A percentile compares a stretch with the other conserved stretches of the same genome.
These are phyloP conservation scores for Morpho helenor DNA, from an alignment of 2,888 invertebrate species.

Conservation along the genomic window DNA sequence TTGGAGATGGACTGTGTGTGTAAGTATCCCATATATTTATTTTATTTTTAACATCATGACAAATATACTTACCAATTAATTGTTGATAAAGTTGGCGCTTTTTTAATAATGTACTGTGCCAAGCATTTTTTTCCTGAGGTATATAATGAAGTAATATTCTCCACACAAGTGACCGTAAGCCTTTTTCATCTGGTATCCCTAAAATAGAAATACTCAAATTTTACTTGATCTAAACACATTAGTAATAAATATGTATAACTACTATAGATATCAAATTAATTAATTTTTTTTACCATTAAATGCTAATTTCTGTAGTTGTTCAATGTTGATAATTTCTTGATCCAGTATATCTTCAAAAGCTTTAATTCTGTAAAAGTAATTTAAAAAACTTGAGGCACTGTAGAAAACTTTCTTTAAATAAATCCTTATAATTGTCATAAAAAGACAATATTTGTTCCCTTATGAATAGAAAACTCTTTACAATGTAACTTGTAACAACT, in stretches of 20 bases:
- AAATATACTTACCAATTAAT: constrained; percentile 83
- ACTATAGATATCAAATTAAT: neutral
- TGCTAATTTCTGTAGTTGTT: constrained; percentile 83
- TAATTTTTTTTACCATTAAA: constrained; percentile 83
- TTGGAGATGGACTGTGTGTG: too few relatives aligned
- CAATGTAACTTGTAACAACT: too few relatives aligned
- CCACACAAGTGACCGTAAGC: constrained; percentile 92
- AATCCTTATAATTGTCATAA: too few relatives aligned
- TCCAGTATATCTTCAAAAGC: constrained; percentile 87
- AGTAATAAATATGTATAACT: neutral
- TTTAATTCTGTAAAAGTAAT: constrained; percentile 81
- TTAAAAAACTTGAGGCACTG: neutral
- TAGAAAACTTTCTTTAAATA: too few relatives aligned
- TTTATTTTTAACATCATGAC: too few relatives aligned
- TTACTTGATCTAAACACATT: neutral
- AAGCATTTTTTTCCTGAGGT: constrained; percentile 82
- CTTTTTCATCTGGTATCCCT: constrained; percentile 94
- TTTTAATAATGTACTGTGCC: constrained; percentile 83
- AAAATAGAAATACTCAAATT: constrained; percentile 8
- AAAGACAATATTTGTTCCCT: too few relatives aligned
- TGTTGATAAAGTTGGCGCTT: constrained; percentile 90
- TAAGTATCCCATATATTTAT: too few relatives aligned
- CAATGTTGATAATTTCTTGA: constrained; percentile 85
- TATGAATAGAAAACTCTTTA: too few relatives aligned
- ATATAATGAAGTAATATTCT: constrained; percentile 92